phyloP scores from a whole-genome alignment of 1,140 invertebrate species.

The Philopotamus ludificatus region DNA sequence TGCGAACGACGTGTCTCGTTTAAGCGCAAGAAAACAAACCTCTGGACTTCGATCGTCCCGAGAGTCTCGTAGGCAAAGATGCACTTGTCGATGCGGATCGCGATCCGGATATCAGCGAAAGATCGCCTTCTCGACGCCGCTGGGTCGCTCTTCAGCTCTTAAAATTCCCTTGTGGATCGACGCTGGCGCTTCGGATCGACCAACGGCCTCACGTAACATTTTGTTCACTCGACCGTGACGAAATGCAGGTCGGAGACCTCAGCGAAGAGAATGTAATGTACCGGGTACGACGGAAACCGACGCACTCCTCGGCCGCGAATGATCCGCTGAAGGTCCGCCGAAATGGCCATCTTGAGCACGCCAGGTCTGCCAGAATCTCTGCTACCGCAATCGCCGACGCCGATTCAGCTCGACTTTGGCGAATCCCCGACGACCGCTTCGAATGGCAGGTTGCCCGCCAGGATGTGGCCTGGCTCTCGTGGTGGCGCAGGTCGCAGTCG shows the following conservation, averaged over 20 bases:
- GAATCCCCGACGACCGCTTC: conserved; percentile 75
- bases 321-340: too few relatives aligned
- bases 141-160: conserved; percentile 73
- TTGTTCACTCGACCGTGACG: conserved; percentile 71
- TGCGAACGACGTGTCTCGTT: too few relatives aligned
- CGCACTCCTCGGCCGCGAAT: too few relatives aligned
- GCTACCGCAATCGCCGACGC: conserved; percentile 77
- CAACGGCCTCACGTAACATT: conserved; percentile 77
- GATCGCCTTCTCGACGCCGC: conserved; percentile 76
- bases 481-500: conserved; percentile 80
- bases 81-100: conserved; percentile 87
- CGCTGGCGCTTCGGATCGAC: conserved; percentile 81
- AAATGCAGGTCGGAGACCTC: conserved; percentile 84
- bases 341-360: too few relatives aligned
- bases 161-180: conserved; percentile 86
- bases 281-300: conserved; percentile 80
- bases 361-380: too few relatives aligned
- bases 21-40: too few relatives aligned
- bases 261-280: conserved; percentile 80
- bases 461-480: conserved; percentile 75
- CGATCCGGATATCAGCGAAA: conserved; percentile 71
- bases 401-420: conserved; percentile 79
- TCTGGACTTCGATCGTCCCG: conserved; percentile 90
- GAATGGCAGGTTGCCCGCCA: conserved; percentile 80
- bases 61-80: conserved; percentile 94